These are phyloP conservation scores for Cactoblastis cactorum DNA, from an alignment of 2,888 invertebrate genomes.

Conservation along the genomic window DNA sequence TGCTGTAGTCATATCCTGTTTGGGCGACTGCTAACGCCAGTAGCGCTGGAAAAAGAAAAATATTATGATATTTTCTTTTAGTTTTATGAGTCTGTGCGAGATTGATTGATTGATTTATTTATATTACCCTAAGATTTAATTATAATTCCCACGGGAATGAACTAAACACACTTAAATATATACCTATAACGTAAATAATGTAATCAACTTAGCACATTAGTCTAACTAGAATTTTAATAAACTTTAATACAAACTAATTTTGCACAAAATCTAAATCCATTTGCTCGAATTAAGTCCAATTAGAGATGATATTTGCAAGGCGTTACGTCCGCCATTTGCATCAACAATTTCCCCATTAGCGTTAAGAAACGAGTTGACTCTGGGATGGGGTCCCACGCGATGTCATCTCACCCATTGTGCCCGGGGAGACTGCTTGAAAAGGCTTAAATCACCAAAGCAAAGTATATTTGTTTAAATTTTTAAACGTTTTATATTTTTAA, in stretches of 20 bases:
- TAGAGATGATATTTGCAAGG: conserved; percentile 8
- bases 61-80: no score
- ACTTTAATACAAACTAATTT: background rate
- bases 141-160: no score
- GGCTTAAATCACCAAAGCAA: background rate
- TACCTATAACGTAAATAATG: no score
- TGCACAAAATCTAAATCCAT: background rate
- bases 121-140: no score
- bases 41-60: conserved; percentile 53
- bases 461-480: no score
- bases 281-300: background rate
- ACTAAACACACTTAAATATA: no score
- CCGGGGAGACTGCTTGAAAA: conserved; percentile 15
- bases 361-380: conserved; percentile 1
- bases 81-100: no score
- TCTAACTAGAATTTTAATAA: background rate
- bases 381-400: conserved; percentile 11
- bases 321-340: conserved; percentile 6
- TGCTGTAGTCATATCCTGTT: conserved; percentile 87
- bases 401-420: conserved; percentile 19
- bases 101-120: no score
- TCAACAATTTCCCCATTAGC: conserved; percentile 6
- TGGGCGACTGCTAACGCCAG: conserved; percentile 70
- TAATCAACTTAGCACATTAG: no score
- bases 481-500: no score